These are phyloP conservation scores for Agrilus biguttatus DNA, from an alignment of 2,888 invertebrate genomes.

Conservation along the genomic window DNA sequence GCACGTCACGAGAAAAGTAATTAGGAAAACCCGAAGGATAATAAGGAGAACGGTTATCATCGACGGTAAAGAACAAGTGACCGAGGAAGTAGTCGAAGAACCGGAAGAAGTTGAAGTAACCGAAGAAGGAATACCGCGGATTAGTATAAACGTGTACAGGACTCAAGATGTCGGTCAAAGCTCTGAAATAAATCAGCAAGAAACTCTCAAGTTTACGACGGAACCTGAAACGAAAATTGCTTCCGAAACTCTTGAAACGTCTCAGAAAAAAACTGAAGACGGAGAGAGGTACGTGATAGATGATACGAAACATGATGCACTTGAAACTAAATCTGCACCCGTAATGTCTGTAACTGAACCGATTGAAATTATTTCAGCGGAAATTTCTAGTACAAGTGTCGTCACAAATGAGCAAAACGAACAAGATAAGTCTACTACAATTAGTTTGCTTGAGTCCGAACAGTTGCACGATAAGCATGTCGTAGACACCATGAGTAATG, in stretches of 20 bases:
- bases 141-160: slow-evolving; percentile 50
- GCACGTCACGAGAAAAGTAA: slow-evolving; percentile 65
- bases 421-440: no score
- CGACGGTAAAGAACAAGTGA: slow-evolving; percentile 70
- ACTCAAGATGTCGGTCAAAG: slow-evolving; percentile 38
- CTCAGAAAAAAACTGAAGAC: slow-evolving; percentile 4
- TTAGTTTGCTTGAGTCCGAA: no score
- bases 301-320: slow-evolving; percentile 17
- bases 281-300: slow-evolving; percentile 27
- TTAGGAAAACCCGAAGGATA: slow-evolving; percentile 58
- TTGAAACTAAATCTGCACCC: slow-evolving; percentile 18
- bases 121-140: slow-evolving; percentile 56
- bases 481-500: slow-evolving; percentile 5
- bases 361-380: slow-evolving; percentile 14
- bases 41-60: slow-evolving; percentile 63
- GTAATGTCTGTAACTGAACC: slow-evolving; percentile 10
- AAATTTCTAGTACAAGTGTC: slow-evolving; percentile 9
- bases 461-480: no score
- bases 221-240: slow-evolving; percentile 8
- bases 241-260: slow-evolving; percentile 12
- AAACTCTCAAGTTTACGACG: neutral
- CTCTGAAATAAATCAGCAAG: slow-evolving; percentile 6
- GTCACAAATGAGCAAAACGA: no score
- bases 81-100: slow-evolving; percentile 73
- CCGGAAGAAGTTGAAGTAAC: slow-evolving; percentile 62